Evolutionary conservation across 2,113 vertebrate genomes (phyloP).

Genomic region (Sterna hirundo): DNA sequence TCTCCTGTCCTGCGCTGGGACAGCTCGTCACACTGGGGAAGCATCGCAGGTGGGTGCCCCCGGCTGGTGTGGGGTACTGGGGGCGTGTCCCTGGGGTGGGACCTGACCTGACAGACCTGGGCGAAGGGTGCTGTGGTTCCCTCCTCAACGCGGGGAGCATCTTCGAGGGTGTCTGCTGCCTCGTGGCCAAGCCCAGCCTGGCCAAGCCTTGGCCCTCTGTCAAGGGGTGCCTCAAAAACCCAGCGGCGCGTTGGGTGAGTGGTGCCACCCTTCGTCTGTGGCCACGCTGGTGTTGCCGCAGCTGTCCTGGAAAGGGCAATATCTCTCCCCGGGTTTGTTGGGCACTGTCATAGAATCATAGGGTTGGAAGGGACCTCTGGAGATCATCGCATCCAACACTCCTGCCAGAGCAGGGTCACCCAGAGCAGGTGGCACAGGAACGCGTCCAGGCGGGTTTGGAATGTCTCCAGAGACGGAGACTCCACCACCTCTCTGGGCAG

Average conservation of each 20-base stretch:
- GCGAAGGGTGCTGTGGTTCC: not conserved
- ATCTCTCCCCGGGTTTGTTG: fast-evolving
- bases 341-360: not conserved
- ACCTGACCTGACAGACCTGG: not conserved
- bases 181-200: not conserved
- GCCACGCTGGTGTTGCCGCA: fast-evolving
- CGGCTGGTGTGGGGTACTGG: not conserved
- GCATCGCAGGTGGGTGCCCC: not conserved
- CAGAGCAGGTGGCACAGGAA: too few species aligned
- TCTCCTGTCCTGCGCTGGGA: fast-evolving
- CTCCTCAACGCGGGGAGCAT: not conserved
- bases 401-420: too few species aligned
- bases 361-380: too few species aligned
- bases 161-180: not conserved
- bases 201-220: not conserved
- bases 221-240: fast-evolving
- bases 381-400: too few species aligned
- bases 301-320: not conserved
- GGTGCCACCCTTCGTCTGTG: not conserved
- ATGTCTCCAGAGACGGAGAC: too few species aligned
- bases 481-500: too few species aligned
- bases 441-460: too few species aligned
- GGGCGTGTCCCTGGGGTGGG: not conserved
- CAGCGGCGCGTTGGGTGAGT: fast-evolving
- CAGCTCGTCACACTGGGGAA: not conserved